These are phyloP conservation scores for Erinaceus europaeus DNA, from an alignment of 2,113 vertebrate species.

Conservation along the genomic window DNA sequence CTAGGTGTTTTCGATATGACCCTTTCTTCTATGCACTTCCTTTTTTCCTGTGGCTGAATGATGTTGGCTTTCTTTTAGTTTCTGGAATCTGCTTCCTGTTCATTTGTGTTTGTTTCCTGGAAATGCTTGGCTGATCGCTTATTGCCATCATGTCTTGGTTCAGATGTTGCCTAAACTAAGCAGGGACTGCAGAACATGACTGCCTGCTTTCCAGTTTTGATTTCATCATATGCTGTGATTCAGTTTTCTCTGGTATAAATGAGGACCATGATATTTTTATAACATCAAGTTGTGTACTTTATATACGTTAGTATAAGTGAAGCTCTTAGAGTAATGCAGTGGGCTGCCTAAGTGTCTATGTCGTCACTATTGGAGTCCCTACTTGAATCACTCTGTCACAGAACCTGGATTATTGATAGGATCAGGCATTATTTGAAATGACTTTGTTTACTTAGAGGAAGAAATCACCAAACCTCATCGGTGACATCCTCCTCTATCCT, in stretches of 20 bases:
- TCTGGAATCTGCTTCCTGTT: background rate
- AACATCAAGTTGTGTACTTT: background rate
- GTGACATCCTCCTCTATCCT: background rate
- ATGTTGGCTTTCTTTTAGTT: background rate
- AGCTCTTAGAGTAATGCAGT: background rate
- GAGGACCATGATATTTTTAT: background rate
- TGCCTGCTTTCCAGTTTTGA: background rate
- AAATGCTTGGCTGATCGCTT: background rate
- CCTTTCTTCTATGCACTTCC: background rate
- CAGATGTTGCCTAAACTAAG: background rate
- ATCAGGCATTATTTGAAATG: background rate
- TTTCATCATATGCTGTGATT: accelerated
- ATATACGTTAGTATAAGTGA: background rate
- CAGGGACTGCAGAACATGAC: too few species aligned
- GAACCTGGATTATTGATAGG: background rate
- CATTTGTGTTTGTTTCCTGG: background rate
- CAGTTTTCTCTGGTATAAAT: background rate
- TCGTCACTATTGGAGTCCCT: background rate
- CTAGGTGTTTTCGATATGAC: background rate
- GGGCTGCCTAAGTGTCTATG: background rate
- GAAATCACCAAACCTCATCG: background rate
- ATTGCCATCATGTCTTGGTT: background rate
- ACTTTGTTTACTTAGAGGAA: background rate
- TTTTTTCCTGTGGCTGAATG: background rate
- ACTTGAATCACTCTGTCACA: background rate